These are phyloP conservation scores for Pithys albifrons DNA, from an alignment of 2,113 vertebrate species.

Conservation along the genomic window DNA sequence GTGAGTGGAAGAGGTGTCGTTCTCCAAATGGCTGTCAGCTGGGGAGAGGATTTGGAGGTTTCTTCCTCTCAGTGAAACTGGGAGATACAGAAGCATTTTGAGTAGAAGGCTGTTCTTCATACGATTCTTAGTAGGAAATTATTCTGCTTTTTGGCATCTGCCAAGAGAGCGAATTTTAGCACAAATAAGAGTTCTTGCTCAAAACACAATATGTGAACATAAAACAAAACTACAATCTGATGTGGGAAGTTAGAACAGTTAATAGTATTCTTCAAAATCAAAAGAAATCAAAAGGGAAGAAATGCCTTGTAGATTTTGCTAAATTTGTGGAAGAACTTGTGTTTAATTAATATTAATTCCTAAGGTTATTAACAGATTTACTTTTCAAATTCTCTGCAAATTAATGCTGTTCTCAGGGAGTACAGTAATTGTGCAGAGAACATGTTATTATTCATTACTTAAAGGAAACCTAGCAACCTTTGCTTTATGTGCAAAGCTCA, in stretches of 20 bases:
- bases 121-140: not conserved
- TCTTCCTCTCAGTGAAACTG: not conserved
- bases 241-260: not conserved
- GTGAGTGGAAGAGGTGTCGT: not conserved
- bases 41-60: not conserved
- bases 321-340: not conserved
- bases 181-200: not conserved
- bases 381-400: conserved; percentile 54
- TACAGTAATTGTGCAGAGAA: conserved; percentile 29
- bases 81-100: not conserved
- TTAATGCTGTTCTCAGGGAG: conserved; percentile 25
- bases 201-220: not conserved
- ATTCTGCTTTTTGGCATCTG: not conserved
- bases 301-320: not conserved
- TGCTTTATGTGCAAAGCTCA: conserved; percentile 9
- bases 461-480: conserved; percentile 61
- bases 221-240: not conserved
- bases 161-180: not conserved
- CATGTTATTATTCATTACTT: conserved; percentile 34
- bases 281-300: not conserved
- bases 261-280: not conserved
- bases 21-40: not conserved
- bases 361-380: conserved; percentile 54
- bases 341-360: conserved; percentile 40
- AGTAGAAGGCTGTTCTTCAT: not conserved